Conservation (phyloP, 2,113 vertebrate genomes). For the Grammomys surdaster region DNA sequence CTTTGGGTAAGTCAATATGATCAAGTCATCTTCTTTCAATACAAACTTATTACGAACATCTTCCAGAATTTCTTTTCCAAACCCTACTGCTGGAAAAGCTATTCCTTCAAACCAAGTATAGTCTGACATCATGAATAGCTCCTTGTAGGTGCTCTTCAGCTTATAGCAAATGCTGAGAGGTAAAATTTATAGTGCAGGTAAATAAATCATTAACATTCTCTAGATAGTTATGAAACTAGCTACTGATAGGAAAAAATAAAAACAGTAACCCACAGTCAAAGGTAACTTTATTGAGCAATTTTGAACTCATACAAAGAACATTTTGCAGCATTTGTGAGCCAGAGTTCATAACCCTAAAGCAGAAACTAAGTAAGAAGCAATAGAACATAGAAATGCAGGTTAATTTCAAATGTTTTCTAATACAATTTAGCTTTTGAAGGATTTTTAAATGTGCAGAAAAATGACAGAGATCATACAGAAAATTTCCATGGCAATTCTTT, state of each 20-base stretch:
- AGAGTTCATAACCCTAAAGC: not conserved
- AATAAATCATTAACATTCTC: not conserved
- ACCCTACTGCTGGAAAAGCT: rapidly evolving
- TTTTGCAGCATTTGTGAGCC: not conserved
- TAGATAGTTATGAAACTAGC: not conserved
- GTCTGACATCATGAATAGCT: not conserved
- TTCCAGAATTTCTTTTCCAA: not conserved
- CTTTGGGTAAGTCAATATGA: not conserved
- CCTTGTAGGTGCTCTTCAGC: rapidly evolving
- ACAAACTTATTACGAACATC: not conserved
- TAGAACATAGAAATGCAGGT: no score
- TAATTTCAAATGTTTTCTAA: not conserved
- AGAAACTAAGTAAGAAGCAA: not conserved
- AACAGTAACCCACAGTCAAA: not conserved
- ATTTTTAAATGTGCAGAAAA: not conserved
- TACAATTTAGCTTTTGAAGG: not conserved
- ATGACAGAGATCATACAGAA: not conserved
- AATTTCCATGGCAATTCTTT: not conserved
- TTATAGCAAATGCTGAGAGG: rapidly evolving
- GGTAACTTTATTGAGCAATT: not conserved
- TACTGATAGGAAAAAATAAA: not conserved
- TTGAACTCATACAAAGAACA: not conserved
- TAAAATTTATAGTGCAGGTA: rapidly evolving
- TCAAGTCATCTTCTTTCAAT: constrained; percentile 14
- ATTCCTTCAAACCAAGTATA: not conserved